phyloP scores from a whole-genome alignment of 1,140 invertebrate species.

The Holcopasites calliopsidis region DNA sequence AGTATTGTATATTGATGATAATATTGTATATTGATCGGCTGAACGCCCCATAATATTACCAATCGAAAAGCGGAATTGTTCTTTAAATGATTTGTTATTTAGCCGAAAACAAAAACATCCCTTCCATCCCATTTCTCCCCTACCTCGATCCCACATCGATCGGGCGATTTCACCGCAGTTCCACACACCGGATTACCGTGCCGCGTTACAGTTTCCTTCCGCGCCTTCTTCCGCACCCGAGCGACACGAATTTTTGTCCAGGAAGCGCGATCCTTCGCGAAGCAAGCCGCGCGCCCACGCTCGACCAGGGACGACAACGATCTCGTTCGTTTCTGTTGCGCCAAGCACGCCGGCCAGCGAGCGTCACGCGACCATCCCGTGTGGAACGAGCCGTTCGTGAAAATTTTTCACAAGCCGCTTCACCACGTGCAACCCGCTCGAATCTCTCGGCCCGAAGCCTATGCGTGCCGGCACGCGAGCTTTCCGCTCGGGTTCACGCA shows the following conservation, averaged over 20 bases:
- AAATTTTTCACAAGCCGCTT: neutral
- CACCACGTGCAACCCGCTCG: neutral
- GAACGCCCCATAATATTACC: too few relatives aligned
- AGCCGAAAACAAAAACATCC: too few relatives aligned
- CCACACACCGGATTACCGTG: neutral
- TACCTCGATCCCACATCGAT: neutral
- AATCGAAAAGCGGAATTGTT: too few relatives aligned
- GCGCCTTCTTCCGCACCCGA: neutral
- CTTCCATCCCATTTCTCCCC: too few relatives aligned
- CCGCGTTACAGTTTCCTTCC: neutral
- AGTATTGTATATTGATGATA: too few relatives aligned
- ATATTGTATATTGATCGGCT: too few relatives aligned
- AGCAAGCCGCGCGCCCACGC: constrained; percentile 26
- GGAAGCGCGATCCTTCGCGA: constrained; percentile 16
- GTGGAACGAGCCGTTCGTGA: constrained; percentile 1
- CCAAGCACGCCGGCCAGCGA: constrained; percentile 22
- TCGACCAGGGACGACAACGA: constrained; percentile 22
- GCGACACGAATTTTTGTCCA: constrained; percentile 5
- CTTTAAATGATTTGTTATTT: too few relatives aligned
- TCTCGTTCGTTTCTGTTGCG: constrained; percentile 20
- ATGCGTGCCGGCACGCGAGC: constrained; percentile 10
- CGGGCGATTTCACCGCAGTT: neutral
- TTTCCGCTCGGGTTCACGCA: neutral
- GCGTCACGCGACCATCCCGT: constrained; percentile 29
- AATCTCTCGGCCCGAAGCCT: neutral